Evolutionary conservation across 2,888 invertebrate genomes (phyloP).

Genomic region (Ennomos erosarius): DNA sequence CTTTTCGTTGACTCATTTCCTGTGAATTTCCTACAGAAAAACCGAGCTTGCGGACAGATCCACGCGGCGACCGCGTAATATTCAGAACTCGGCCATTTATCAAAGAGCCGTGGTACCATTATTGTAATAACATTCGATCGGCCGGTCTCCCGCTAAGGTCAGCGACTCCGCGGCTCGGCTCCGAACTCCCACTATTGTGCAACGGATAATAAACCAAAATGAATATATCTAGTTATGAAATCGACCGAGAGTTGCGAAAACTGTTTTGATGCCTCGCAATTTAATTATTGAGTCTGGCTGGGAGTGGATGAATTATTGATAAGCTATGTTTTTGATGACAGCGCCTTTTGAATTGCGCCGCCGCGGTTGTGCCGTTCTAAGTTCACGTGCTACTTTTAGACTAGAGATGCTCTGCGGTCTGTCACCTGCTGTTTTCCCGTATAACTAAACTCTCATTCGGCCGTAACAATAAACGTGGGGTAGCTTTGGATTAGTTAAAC

Average conservation of each 20-base stretch:
- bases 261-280: constrained; percentile 7
- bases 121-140: constrained; percentile 5
- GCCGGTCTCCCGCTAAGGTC: constrained; percentile 12
- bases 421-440: too few species aligned
- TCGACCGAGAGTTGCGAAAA: constrained; percentile 7
- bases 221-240: constrained; percentile 10
- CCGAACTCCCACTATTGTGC: constrained; percentile 12
- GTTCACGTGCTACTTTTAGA: too few species aligned
- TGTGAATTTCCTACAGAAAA: too few species aligned
- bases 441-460: too few species aligned
- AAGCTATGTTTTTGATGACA: neutral
- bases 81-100: neutral
- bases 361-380: too few species aligned
- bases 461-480: too few species aligned
- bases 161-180: neutral
- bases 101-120: neutral
- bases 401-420: too few species aligned
- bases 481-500: too few species aligned
- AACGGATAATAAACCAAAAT: constrained; percentile 10
- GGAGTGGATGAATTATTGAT: constrained; percentile 12
- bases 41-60: too few species aligned
- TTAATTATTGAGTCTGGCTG: constrained; percentile 3
- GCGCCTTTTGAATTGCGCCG: neutral
- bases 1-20: too few species aligned
- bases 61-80: too few species aligned